phyloP scores from a whole-genome alignment of 2,888 invertebrate species.

The Tipula confusa region DNA sequence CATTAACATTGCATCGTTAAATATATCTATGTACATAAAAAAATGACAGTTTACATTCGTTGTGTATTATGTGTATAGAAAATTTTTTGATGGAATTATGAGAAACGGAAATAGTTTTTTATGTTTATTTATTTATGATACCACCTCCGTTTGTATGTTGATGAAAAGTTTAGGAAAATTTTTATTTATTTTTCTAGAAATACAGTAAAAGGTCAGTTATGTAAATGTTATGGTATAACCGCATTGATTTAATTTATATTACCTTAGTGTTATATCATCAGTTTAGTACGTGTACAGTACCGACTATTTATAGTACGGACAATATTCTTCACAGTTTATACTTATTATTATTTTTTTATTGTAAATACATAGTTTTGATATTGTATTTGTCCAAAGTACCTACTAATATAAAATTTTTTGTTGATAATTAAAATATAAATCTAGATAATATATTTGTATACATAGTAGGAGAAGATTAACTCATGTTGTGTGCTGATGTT shows the following conservation, averaged over 20 bases:
- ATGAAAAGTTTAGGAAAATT: background rate
- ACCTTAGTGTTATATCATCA: background rate
- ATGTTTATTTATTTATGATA: background rate
- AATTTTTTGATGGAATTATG: background rate
- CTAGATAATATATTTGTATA: background rate
- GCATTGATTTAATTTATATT: background rate
- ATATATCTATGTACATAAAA: background rate
- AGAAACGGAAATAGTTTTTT: background rate
- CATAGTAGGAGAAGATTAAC: background rate
- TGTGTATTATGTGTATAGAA: background rate
- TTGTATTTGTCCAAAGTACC: background rate
- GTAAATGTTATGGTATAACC: background rate
- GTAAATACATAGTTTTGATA: slow-evolving; percentile 14
- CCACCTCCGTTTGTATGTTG: background rate
- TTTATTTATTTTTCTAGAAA: background rate
- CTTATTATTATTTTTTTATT: background rate
- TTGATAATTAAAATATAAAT: slow-evolving; percentile 14
- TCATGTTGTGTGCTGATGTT: background rate
- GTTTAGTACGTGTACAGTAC: background rate
- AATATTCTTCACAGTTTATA: background rate
- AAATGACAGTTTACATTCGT: background rate
- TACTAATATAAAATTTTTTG: slow-evolving; percentile 15
- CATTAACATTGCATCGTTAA: background rate
- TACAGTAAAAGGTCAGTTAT: background rate
- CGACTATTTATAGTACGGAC: background rate